Evolutionary conservation across 2,888 invertebrate species (phyloP).

Genomic region (Drosophila flavopinicola): DNA sequence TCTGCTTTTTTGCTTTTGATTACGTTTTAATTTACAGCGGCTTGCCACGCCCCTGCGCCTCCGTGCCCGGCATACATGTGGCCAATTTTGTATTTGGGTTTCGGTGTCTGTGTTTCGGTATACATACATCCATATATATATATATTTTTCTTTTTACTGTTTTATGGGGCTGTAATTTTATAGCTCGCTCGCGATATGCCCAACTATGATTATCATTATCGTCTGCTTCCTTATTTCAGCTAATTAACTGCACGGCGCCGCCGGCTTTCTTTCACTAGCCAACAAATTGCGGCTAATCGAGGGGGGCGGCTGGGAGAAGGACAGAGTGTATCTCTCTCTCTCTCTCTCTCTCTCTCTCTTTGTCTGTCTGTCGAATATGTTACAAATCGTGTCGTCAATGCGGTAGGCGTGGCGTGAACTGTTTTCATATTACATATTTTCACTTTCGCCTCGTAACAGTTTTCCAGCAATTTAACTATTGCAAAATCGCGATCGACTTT

Average conservation of each 20-base stretch:
- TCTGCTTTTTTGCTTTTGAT: constrained; percentile 53
- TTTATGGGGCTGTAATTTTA: constrained; percentile 69
- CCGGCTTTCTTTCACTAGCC: constrained; percentile 50
- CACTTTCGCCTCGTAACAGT: constrained; percentile 62
- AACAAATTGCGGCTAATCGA: constrained; percentile 61
- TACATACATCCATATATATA: background rate
- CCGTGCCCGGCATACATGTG: constrained; percentile 52
- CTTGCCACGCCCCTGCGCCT: constrained; percentile 29
- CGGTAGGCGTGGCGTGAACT: constrained; percentile 34
- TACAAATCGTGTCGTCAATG: constrained; percentile 34
- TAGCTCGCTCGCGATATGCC: constrained; percentile 50
- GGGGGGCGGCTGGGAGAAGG: constrained; percentile 29
- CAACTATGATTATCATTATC: constrained; percentile 60
- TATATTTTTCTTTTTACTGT: constrained; percentile 10
- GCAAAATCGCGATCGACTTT: constrained; percentile 51
- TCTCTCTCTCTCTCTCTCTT: background rate
- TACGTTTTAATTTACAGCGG: constrained; percentile 56
- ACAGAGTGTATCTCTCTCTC: constrained; percentile 3
- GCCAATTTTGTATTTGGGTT: constrained; percentile 66
- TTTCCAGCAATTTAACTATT: constrained; percentile 61
- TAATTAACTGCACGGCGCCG: constrained; percentile 62
- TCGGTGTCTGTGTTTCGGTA: constrained; percentile 67
- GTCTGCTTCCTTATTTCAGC: constrained; percentile 75
- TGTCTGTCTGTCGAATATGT: constrained; percentile 26
- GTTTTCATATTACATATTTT: constrained; percentile 47